These are phyloP conservation scores for Alauda arvensis DNA, from an alignment of 2,797 vertebrate species.

Conservation along the genomic window DNA sequence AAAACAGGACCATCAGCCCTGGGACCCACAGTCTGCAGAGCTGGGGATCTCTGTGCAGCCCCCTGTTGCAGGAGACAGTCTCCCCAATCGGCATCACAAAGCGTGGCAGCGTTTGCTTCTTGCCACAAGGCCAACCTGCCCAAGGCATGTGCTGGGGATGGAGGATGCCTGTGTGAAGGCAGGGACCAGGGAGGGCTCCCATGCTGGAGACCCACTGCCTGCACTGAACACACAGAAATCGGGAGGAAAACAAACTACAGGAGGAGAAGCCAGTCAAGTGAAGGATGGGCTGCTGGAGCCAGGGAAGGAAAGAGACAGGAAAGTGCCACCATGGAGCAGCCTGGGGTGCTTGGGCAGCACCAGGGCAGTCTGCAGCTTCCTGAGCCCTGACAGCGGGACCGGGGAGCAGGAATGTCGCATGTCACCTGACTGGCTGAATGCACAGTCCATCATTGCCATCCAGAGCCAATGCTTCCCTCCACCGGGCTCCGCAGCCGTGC, in stretches of 20 bases:
- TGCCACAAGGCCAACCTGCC: not conserved
- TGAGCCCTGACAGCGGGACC: not conserved
- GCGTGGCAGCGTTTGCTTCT: not conserved
- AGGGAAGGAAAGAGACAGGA: not conserved
- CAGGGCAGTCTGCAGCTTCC: not conserved
- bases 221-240: not conserved
- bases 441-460: not conserved
- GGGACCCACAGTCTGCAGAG: not conserved
- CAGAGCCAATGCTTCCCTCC: not conserved
- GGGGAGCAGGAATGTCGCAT: not conserved
- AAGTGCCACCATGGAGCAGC: not conserved
- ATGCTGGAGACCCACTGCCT: not conserved
- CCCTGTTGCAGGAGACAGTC: not conserved
- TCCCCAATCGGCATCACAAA: accelerated
- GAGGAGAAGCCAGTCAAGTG: not conserved
- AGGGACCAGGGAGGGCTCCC: not conserved
- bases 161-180: accelerated
- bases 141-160: accelerated
- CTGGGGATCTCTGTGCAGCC: not conserved
- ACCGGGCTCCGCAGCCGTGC: not conserved
- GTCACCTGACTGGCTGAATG: not conserved
- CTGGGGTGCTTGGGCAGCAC: not conserved
- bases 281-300: not conserved
- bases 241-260: not conserved
- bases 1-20: not conserved